Evolutionary conservation across 2,797 vertebrate genomes (phyloP), one percentile per base, ranked within the genome.

Genomic region (Morus bassanus): DNA sequence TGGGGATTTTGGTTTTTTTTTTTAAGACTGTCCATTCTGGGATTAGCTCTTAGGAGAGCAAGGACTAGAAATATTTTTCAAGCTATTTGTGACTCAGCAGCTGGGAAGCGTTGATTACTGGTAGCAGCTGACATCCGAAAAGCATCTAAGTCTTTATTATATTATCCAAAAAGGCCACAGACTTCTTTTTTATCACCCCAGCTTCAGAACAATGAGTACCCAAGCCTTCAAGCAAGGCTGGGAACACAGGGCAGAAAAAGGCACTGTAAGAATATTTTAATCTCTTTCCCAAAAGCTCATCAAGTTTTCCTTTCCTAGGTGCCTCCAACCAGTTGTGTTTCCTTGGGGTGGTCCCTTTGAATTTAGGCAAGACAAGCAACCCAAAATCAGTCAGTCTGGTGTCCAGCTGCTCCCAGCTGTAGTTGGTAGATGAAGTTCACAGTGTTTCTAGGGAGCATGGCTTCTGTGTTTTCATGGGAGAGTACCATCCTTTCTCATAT

Each of bases 41-140:
- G 93, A 96, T 96, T 95, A 96, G 85, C 89, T 96, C 64, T 95
- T 89, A 72, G 81, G 79, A 88, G 82, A 65, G 35, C 79, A 91
- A 94, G 88, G 88, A 45, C 85, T 93, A 61, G 91, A 93, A 92
- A 78, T 74, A 91, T 85, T 95, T 95, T 83, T 92, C 81, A 92
- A 75, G 88, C 88, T 93, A 85, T 94, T 93, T 96, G 90, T 92
- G 91, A 97, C 92, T 96, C 93, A 95, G 95, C 95, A 96, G 91
- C 95, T 97, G 91, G n/a, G 61, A 94, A 94, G 76, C 4, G 3
- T 88, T 93, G 95, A 95, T 96, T 96, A 93, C 88, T 81, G 63
- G 91, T 93, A 82, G 95, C 88, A 90, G 82, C 89, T 95, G 95
- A 96, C 48, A 21, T 95, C 94, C 31, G 22, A 86, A 82, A 81